These are phyloP conservation scores for Phymastichus coffea DNA, from an alignment of 1,140 invertebrate genomes.

Conservation along the genomic window DNA sequence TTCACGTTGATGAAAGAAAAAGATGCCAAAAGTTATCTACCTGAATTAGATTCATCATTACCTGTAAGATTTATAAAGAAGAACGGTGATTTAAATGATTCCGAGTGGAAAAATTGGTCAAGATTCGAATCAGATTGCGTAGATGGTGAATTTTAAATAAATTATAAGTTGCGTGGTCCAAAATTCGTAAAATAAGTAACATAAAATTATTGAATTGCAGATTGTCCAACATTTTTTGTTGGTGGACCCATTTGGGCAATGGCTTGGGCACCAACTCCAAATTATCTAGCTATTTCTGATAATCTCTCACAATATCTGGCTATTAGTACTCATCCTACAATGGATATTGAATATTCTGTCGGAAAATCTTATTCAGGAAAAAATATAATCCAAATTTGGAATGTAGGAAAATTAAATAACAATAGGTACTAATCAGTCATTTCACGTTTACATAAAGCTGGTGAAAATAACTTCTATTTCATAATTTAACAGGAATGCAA, in stretches of 20 bases:
- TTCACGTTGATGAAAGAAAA: constrained; percentile 38
- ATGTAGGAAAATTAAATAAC: constrained; percentile 54
- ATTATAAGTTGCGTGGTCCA: neutral
- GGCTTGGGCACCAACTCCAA: constrained; percentile 62
- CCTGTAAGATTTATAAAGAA: constrained; percentile 26
- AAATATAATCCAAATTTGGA: constrained; percentile 65
- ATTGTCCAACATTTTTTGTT: constrained; percentile 58
- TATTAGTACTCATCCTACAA: constrained; percentile 54
- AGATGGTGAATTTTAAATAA: constrained; percentile 34
- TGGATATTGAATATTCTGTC: constrained; percentile 50
- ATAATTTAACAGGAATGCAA: neutral
- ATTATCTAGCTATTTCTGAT: constrained; percentile 33
- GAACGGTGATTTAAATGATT: constrained; percentile 27
- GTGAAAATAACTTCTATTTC: too few species aligned
- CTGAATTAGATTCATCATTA: constrained; percentile 38
- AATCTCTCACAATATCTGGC: constrained; percentile 58
- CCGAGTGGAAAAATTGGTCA: constrained; percentile 50
- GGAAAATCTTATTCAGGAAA: constrained; percentile 46
- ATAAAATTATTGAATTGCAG: constrained; percentile 34
- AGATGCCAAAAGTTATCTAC: constrained; percentile 46
- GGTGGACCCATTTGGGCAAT: constrained; percentile 63
- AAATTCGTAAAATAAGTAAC: neutral
- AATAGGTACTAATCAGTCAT: constrained; percentile 33
- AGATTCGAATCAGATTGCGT: constrained; percentile 52
- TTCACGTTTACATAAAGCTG: too few species aligned